A percentile compares a stretch with the other conserved stretches of the same genome.
phyloP scores from a whole-genome alignment of 1,140 invertebrate genomes.

The Scaptodrosophila lebanonensis region DNA sequence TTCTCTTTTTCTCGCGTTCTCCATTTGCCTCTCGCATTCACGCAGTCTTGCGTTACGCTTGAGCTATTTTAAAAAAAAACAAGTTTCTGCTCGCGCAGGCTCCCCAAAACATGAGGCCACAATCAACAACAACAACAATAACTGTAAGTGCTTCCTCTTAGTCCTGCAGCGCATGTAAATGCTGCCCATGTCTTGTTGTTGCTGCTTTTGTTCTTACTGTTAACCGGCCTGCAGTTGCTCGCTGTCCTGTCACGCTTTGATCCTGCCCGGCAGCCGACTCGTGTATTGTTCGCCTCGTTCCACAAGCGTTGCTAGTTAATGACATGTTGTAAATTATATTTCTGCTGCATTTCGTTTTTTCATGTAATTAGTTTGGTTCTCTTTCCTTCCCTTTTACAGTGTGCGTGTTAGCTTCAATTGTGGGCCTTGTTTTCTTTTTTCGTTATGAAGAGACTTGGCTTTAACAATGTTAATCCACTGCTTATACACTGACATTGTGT shows the following conservation, averaged over 20 bases:
- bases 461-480: too few relatives aligned
- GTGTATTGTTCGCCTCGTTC: conserved; percentile 6
- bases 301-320: conserved; percentile 64
- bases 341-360: conserved; percentile 17
- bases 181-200: conserved; percentile 24
- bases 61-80: conserved; percentile 55
- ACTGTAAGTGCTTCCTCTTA: conserved; percentile 32
- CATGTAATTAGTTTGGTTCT: conserved; percentile 51
- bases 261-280: conserved; percentile 38
- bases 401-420: conserved; percentile 18
- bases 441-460: too few relatives aligned
- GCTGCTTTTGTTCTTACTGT: conserved; percentile 32
- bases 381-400: conserved; percentile 18
- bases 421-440: conserved; percentile 21
- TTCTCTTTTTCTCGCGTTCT: conserved; percentile 4
- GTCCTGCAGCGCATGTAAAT: conserved; percentile 23
- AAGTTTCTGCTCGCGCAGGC: conserved; percentile 50
- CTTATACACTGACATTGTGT: too few relatives aligned
- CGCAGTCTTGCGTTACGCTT: conserved; percentile 29
- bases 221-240: too few relatives aligned
- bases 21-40: not conserved
- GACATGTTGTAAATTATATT: conserved; percentile 74
- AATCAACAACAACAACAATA: conserved; percentile 15
- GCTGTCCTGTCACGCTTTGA: conserved; percentile 62
- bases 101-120: conserved; percentile 22